Evolutionary conservation across 2,888 invertebrate species (phyloP), one percentile per base, ranked within the genome.

Genomic region (Halictus ligatus): DNA sequence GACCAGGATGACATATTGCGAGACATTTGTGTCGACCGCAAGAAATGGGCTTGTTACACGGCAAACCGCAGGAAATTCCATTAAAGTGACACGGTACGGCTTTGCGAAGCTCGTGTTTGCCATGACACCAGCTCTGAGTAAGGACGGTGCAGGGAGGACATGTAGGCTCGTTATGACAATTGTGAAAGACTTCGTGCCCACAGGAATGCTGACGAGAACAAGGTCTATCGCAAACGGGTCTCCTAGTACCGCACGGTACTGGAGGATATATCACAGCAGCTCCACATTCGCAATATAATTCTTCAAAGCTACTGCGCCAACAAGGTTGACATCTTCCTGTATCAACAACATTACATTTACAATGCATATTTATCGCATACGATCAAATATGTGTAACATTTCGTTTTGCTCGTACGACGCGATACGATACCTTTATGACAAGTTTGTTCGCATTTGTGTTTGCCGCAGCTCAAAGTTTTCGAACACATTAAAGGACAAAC

Each of bases 261-360:
- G 99, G 99, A 2, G 99, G 99, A 94, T 97, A 97, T 79, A 98
- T 95, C 50, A 99, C 98, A 89, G 97, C 97, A 0, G 97, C 96
- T 12, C 99, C 99, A 95, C 99, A 99, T 94, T 98, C 98, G 95
- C 99, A 99, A 35, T 97, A 97, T 77, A 99, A 95, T 95, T 99
- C 99, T 78, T 98, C 98, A 95, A 99, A 99, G 93, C 97, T 95
- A 82, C 94, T 95, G 12, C 93, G 91, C 92, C 94, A 95, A 80
- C 95, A 95, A 5, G 93, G 90, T 54, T 92, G 92, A 83, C 95
- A 95, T 86, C 94, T 91, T n/a, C 93, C 94, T 94, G 78, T 50
- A 58, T 78, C 54, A 80, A 67, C 13, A 40, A 54, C 35, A 21
- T 40, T 35, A 50, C 3, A 78, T 64, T 83, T 60, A 35, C 7